These are phyloP conservation scores for Mionectes olivaceus DNA, from an alignment of 2,797 vertebrate genomes.

Conservation along the genomic window DNA sequence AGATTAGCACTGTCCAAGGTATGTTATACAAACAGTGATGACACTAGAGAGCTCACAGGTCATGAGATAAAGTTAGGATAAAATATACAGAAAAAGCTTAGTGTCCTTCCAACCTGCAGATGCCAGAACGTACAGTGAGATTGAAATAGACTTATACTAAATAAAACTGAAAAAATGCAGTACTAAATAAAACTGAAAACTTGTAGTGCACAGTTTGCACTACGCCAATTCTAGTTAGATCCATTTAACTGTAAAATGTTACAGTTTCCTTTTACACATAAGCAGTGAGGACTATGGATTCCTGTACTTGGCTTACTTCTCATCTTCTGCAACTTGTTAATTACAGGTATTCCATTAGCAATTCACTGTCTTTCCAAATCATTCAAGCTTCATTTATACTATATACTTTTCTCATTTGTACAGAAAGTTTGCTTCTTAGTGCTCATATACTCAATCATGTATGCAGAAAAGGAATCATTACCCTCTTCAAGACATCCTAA, in stretches of 20 bases:
- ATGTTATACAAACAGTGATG: slow-evolving; percentile 35
- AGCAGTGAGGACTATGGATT: not conserved
- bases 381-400: not conserved
- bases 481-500: not conserved
- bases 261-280: not conserved
- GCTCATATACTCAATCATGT: not conserved
- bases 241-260: not conserved
- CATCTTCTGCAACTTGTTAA: not conserved
- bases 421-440: not conserved
- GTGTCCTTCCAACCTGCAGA: not conserved
- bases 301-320: not conserved
- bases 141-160: not conserved
- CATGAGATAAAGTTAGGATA: slow-evolving; percentile 41
- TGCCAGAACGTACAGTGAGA: not conserved
- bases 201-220: not conserved
- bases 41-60: slow-evolving; percentile 30
- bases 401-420: not conserved
- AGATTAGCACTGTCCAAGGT: slow-evolving; percentile 41
- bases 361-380: not conserved
- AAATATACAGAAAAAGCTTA: not conserved
- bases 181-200: not conserved
- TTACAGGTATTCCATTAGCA: not conserved
- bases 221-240: not conserved
- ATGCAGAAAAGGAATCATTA: not conserved
- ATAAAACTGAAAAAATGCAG: not conserved